Base-by-base conservation (phyloP, 2,113 vertebrate genomes). In the Hemichromis elongatus region DNA sequence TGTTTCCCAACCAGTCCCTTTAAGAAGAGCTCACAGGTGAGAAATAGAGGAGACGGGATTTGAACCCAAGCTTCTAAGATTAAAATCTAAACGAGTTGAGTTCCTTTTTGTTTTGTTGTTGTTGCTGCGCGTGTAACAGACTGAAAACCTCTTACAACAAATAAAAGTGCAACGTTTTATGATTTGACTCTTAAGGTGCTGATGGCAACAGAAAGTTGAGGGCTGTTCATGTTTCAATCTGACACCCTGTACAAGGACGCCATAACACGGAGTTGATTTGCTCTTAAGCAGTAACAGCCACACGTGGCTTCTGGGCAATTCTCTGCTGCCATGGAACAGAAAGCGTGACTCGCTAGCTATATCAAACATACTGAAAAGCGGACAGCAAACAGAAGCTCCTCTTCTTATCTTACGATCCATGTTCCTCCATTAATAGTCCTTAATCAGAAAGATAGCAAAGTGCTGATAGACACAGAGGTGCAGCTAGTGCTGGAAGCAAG, bases 121-220 rank as follows among this genome's bases (percentile, higher is more conserved):
- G 91, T 88, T 93, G 91, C 90, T 87, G 87, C 79, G 19, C 83
- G 80, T 73, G 91, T 93, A 92, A 95, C 92, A 94, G 88, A 94
- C 92, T 82, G 83, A 92, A 59, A 86, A 79, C 87, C 88, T 83
- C 59, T 83, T 86, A 84, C 18, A 54, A 92, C 84, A 88, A 94
- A 92, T 86, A 86, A 96, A 96, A 96, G 96, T 96, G 96, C 96
- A 96, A 95, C 86, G 78, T 89, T 90, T 87, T 84, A 66, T 30
- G n/a, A 90, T 92, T 92, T 92, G 63, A 87, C 75, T 91, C 84
- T 92, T 95, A 96, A 96, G 95, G 96, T 96, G 96, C 95, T 93
- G 93, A 94, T 95, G 95, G 93, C 92, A 94, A 94, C 73, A 83
- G 87, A 92, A 94, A 88, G 82, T 85, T 80, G 79, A 86, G 92